Percentiles rank a stretch among this genome's conserved stretches.
These are phyloP conservation scores for Heteractis magnifica DNA, from an alignment of 92 coral and sea anemone genomes.

Conservation along the genomic window DNA sequence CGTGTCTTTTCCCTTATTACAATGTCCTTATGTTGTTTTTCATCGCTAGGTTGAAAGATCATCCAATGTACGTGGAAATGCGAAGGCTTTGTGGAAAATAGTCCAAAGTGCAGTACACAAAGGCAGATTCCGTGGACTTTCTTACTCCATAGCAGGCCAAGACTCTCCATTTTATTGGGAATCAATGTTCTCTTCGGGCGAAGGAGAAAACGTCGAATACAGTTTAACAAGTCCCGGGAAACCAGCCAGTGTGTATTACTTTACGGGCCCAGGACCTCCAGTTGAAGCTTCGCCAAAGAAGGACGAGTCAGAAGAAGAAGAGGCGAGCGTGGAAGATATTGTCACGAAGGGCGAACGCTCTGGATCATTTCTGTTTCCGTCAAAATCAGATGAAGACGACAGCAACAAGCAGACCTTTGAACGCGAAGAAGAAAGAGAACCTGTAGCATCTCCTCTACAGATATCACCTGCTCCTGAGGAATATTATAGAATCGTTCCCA, in stretches of 20 bases:
- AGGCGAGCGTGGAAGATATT: slow-evolving; percentile 2
- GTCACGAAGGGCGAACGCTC: slow-evolving; percentile 28
- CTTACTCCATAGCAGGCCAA: slow-evolving; percentile 26
- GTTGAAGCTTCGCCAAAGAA: slow-evolving; percentile 28
- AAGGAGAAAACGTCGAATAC: slow-evolving; percentile 41
- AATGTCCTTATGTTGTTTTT: background rate
- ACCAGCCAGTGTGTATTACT: slow-evolving; percentile 35
- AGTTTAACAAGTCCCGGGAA: slow-evolving; percentile 35
- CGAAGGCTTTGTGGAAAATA: slow-evolving; percentile 70
- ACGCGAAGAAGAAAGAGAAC: slow-evolving; percentile 27
- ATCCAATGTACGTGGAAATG: slow-evolving; percentile 8
- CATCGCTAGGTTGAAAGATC: background rate
- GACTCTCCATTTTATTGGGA: slow-evolving; percentile 76
- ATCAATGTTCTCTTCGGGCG: slow-evolving; percentile 65
- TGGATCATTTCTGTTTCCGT: slow-evolving; percentile 46
- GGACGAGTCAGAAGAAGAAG: slow-evolving; percentile 35
- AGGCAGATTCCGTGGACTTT: slow-evolving; percentile 60
- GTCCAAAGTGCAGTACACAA: slow-evolving; percentile 71
- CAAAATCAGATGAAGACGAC: slow-evolving; percentile 21
- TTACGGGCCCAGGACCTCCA: slow-evolving; percentile 73
- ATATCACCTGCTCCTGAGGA: slow-evolving; percentile 91
- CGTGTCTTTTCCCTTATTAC: background rate
- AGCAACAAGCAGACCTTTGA: background rate
- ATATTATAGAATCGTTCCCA: slow-evolving; percentile 75
- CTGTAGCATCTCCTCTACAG: slow-evolving; percentile 56